These are phyloP conservation scores for Rhodinocichla rosea DNA, from an alignment of 2,113 vertebrate genomes.

Conservation along the genomic window DNA sequence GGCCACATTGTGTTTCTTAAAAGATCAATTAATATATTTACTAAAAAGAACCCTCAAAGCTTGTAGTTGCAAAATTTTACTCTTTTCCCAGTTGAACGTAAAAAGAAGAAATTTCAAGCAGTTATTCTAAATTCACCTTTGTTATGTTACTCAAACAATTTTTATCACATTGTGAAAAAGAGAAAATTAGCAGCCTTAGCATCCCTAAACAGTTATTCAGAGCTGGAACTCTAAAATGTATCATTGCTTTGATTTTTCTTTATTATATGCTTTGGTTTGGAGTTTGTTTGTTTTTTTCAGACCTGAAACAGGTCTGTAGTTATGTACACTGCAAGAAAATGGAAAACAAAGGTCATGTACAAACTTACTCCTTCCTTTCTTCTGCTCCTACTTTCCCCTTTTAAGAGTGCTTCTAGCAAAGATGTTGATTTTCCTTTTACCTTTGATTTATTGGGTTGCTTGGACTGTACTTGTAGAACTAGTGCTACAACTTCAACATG, in stretches of 20 bases:
- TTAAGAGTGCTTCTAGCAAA: background rate
- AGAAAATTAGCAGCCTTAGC: background rate
- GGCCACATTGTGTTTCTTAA: background rate
- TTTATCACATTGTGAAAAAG: background rate
- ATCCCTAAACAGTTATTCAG: background rate
- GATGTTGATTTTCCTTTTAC: background rate
- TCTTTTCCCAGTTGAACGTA: background rate
- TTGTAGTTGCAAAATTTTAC: background rate
- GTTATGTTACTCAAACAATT: background rate
- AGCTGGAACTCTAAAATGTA: background rate
- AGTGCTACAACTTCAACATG: background rate
- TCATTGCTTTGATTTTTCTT: background rate
- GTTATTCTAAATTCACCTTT: background rate
- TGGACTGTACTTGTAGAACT: background rate
- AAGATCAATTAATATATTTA: background rate
- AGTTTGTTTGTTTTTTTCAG: background rate
- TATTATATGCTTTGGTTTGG: too few relatives aligned
- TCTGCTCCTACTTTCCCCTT: background rate
- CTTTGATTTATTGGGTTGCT: background rate
- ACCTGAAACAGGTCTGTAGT: background rate
- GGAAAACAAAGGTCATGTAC: background rate
- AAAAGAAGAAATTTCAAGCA: background rate
- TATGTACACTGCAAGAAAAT: background rate
- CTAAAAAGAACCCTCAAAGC: accelerated
- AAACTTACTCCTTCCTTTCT: background rate